Evolutionary conservation across 2,113 vertebrate genomes (phyloP).

Genomic region (Myotis yumanensis): DNA sequence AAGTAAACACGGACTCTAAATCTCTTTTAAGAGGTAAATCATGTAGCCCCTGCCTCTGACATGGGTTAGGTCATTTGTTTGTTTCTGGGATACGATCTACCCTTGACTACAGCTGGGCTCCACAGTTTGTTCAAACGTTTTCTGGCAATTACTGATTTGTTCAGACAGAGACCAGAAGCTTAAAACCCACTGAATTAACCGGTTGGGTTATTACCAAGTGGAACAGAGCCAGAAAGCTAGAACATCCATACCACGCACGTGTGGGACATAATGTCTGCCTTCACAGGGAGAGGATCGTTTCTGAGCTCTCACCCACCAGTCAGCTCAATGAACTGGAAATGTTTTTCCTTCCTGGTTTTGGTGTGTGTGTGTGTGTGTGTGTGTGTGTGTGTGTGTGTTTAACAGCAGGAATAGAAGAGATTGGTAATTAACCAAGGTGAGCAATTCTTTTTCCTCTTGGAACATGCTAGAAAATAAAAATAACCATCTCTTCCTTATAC

Average conservation of each 20-base stretch:
- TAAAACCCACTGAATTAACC: constrained; percentile 77
- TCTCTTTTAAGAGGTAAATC: neutral
- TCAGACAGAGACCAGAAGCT: constrained; percentile 81
- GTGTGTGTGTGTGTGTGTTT: constrained; percentile 21
- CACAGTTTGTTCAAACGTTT: constrained; percentile 58
- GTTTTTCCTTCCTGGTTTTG: constrained; percentile 49
- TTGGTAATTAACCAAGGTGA: constrained; percentile 57
- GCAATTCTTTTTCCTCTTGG: neutral
- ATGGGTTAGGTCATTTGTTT: constrained; percentile 58
- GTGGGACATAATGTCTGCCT: constrained; percentile 58
- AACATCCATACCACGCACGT: neutral
- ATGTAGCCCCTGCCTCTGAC: constrained; percentile 15
- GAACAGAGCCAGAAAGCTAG: constrained; percentile 64
- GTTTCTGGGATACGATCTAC: constrained; percentile 47
- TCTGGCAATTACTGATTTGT: constrained; percentile 74
- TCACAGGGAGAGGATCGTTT: constrained; percentile 54
- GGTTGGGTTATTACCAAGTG: constrained; percentile 77
- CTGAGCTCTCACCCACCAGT: constrained; percentile 61
- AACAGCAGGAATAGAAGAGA: constrained; percentile 69
- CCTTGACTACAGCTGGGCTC: neutral
- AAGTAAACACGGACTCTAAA: neutral
- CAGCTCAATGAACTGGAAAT: constrained; percentile 72
- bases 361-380: no score
- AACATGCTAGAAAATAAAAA: constrained; percentile 53
- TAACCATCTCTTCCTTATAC: neutral